Conservation (phyloP, 2,888 invertebrate genomes). For the Stegophylla sp. region DNA sequence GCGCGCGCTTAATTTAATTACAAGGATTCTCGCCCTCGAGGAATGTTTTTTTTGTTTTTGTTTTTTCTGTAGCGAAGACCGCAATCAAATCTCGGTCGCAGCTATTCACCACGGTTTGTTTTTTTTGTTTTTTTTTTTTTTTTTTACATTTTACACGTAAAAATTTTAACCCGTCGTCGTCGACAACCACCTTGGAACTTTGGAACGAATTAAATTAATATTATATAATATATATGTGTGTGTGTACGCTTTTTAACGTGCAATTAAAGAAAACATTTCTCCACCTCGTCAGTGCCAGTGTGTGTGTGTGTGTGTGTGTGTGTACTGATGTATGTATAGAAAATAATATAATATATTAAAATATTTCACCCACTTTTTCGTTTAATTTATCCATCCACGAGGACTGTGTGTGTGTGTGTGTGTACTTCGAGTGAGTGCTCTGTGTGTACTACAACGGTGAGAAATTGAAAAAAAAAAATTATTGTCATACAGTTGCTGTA, state of each 20-base stretch:
- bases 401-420: neutral
- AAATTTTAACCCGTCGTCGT: slow-evolving; percentile 14
- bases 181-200: too few species aligned
- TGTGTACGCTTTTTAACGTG: too few species aligned
- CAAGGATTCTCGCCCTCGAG: slow-evolving; percentile 40
- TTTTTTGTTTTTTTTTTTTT: neutral
- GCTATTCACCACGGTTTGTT: slow-evolving; percentile 10
- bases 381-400: neutral
- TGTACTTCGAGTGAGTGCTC: too few species aligned
- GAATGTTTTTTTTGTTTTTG: slow-evolving; percentile 45
- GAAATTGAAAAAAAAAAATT: too few species aligned
- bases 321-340: neutral
- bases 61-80: slow-evolving; percentile 36
- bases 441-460: too few species aligned
- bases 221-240: too few species aligned
- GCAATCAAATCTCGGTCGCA: slow-evolving; percentile 20
- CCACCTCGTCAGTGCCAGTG: too few species aligned
- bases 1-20: slow-evolving; percentile 56
- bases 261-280: slow-evolving; percentile 28
- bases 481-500: too few species aligned
- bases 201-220: slow-evolving; percentile 23
- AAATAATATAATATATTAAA: slow-evolving; percentile 5
- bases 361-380: neutral
- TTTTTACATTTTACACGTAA: slow-evolving; percentile 5
- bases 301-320: neutral